Base-by-base conservation (phyloP, 2,113 vertebrate species). In the Oncorhynchus clarkii region DNA sequence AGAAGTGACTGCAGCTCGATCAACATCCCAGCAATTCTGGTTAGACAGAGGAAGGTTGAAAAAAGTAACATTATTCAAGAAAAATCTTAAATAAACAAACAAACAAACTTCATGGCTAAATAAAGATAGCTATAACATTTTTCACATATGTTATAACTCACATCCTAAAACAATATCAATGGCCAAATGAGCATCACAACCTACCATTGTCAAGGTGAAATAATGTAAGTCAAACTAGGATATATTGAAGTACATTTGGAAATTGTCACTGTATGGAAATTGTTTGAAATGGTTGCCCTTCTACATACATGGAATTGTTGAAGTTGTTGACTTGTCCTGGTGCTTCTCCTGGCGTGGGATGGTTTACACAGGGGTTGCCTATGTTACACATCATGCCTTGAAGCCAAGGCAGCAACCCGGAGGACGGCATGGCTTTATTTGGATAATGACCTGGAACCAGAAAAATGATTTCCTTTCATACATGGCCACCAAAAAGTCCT, bases 401-500 rank as follows among this genome's bases (percentile, higher is more conserved):
- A 80, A 99, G 78, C 97, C 97, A 99, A 4, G 97, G 97, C 80
- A 99, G 92, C 7, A 96, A 91, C 68, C 98, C 98, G 22, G 97
- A 96, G 2, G 98, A 99, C 45, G 98, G 97, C 97, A 99, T 96
- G 78, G 97, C 96, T 93, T 99, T 99, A 86, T 98, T 99, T 77
- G 95, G 97, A 86, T 99, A 99, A 84, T 99, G 96, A 88, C 97
- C 98, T 99, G 31, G 62, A 72, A 67, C 29, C 74, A 75, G 2
- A 73, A 77, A 14, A 9, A 31, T 13, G 29, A 45, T 45, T 45
- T 45, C 39, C 39, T 11, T 45, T 45, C 9, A 45, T 45, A 45
- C 39, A 45, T 11, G 39, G 12, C 9, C 39, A 45, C 9, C 9
- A 3, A 45, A 45, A 45, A 45, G 39, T 45, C 39, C 9, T 45